Conservation (phyloP, 2,113 vertebrate genomes). For the Esox niger region DNA sequence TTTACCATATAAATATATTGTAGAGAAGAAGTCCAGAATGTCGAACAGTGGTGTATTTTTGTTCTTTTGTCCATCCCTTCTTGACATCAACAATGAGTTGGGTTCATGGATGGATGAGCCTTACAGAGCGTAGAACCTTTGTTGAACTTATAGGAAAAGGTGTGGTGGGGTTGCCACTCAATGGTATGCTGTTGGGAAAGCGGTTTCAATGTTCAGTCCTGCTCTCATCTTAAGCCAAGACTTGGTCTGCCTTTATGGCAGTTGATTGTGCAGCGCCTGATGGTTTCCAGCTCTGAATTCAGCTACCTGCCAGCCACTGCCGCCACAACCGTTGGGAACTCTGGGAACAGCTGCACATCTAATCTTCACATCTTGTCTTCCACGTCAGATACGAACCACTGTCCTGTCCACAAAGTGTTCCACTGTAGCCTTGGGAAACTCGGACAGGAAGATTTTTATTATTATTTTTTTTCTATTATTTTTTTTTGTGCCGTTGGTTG, state of each 20-base stretch:
- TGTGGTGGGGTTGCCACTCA: slow-evolving; percentile 43
- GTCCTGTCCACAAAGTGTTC: slow-evolving; percentile 2
- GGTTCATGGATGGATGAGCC: slow-evolving; percentile 15
- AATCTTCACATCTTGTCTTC: slow-evolving; percentile 36
- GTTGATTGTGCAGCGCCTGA: not conserved
- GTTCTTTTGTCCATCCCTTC: not conserved
- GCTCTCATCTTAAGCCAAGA: slow-evolving; percentile 32
- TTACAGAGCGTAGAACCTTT: slow-evolving; percentile 13
- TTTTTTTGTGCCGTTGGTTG: too few species aligned
- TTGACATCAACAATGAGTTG: slow-evolving; percentile 2
- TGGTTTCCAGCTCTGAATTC: slow-evolving; percentile 5
- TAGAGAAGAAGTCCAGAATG: not conserved
- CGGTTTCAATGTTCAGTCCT: slow-evolving; percentile 27
- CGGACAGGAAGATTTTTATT: slow-evolving; percentile 12
- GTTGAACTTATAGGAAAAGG: slow-evolving; percentile 27
- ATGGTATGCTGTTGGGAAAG: slow-evolving; percentile 41
- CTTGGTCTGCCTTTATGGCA: slow-evolving; percentile 1
- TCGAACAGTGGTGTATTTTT: slow-evolving; percentile 5
- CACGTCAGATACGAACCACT: not conserved
- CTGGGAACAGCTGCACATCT: slow-evolving; percentile 59
- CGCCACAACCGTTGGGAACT: slow-evolving; percentile 29
- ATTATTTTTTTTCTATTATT: slow-evolving; percentile 36
- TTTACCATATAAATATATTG: not conserved
- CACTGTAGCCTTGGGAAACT: slow-evolving; percentile 29
- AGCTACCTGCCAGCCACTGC: slow-evolving; percentile 29